Evolutionary conservation across 2,113 vertebrate genomes (phyloP), one percentile per base, ranked within the genome.

Genomic region (Paramormyrops kingsleyae): DNA sequence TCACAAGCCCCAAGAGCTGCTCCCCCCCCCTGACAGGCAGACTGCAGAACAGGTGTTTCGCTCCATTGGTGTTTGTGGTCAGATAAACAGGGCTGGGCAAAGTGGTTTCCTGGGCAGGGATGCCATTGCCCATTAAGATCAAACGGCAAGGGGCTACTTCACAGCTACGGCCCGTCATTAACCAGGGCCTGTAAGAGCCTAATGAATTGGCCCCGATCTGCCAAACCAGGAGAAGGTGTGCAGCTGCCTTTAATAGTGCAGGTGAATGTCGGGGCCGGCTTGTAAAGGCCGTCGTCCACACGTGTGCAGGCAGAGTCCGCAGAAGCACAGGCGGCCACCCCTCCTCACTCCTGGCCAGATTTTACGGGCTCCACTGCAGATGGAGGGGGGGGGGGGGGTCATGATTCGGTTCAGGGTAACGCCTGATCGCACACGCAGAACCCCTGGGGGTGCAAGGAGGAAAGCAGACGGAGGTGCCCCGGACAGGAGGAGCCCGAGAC

Each of bases 181-280:
- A 84, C 42, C n/a, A 52, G 50, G 80, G 83, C 56, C 42, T 49
- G 52, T 53, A 21, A 87, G 27, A 8, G 89, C 83, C n/a, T 90
- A 90, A 90, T 90, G 53, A 87, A 85, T 86, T 87, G 27, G 53
- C n/a, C 12, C 56, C 87, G 86, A 90, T 49, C 56, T 52, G 42
- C 13, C 13, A 27, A n/a, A 85, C 5, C 80, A 49, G 50, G 53
- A 35, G 56, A 49, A 44, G 52, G 83, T 9, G 44, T 86, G 56
- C 19, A 88, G 44, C 13, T 21, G 7, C 77, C 84, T 91, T 92
- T 91, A 92, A 90, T 66, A 86, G 90, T 83, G 13, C 89, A 88
- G 90, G 89, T 53, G 27, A 77, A 52, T 66, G 50, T 9, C 59
- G 42, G 86, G 21, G 27, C 42, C 5, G 44, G 31, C 49, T 44